Percentiles rank a stretch among this genome's conserved stretches.
Evolutionary conservation across 2,113 vertebrate species (phyloP).

Genomic region (Tricholaema leucomelas): DNA sequence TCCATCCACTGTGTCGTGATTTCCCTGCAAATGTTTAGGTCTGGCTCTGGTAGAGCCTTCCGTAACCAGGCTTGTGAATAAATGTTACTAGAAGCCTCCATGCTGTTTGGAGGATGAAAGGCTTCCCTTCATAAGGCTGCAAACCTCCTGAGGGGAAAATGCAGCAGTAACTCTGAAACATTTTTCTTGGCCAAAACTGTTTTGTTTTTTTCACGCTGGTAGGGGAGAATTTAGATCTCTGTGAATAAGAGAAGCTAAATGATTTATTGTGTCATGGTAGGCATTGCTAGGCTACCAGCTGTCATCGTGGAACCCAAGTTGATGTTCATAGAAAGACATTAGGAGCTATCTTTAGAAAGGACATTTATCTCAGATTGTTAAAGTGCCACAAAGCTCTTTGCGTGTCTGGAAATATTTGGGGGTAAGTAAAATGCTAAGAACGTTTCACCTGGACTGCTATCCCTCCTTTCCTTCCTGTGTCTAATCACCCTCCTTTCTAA

Average conservation of each 20-base stretch:
- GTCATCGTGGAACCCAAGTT: constrained; percentile 25
- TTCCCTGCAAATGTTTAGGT: background rate
- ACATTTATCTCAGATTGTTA: constrained; percentile 45
- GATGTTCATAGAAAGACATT: constrained; percentile 43
- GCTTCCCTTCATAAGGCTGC: background rate
- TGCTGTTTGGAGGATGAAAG: background rate
- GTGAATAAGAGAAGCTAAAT: constrained; percentile 61
- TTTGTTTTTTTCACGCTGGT: background rate
- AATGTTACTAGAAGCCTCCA: background rate
- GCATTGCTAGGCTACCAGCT: constrained; percentile 51
- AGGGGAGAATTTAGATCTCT: constrained; percentile 49
- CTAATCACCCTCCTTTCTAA: background rate
- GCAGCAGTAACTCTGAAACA: background rate
- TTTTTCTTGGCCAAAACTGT: constrained; percentile 43
- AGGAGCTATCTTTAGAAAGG: constrained; percentile 29
- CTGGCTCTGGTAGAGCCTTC: background rate
- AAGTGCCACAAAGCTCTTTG: constrained; percentile 31
- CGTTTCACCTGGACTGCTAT: background rate
- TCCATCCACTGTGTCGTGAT: background rate
- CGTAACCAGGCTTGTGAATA: background rate
- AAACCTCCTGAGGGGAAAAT: constrained; percentile 19
- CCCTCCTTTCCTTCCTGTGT: background rate
- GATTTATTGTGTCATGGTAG: constrained; percentile 43
- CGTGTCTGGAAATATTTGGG: constrained; percentile 13
- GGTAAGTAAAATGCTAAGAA: constrained; percentile 4